Conservation (phyloP, 2,888 invertebrate species). For the Fabriciana adippe region DNA sequence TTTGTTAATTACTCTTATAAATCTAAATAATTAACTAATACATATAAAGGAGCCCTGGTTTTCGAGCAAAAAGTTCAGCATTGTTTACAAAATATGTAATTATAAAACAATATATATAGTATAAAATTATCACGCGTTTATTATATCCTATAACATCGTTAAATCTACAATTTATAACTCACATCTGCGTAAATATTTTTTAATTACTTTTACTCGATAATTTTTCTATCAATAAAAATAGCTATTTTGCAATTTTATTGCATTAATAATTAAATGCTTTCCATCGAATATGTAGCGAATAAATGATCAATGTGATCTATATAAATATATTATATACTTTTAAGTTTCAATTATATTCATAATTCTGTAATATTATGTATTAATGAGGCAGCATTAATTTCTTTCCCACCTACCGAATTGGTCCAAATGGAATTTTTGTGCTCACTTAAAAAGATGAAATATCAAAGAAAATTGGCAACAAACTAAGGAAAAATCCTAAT, state of each 20-base stretch:
- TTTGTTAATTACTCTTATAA: slow-evolving; percentile 49
- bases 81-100: slow-evolving; percentile 48
- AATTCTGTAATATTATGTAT: slow-evolving; percentile 2
- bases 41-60: slow-evolving; percentile 58
- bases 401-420: slow-evolving; percentile 24
- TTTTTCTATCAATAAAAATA: slow-evolving; percentile 13
- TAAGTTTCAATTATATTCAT: slow-evolving; percentile 15
- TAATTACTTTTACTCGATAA: slow-evolving; percentile 21
- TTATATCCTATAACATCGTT: slow-evolving; percentile 40
- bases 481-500: slow-evolving; percentile 13
- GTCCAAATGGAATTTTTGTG: slow-evolving; percentile 30
- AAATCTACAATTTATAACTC: slow-evolving; percentile 34
- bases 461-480: background rate
- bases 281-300: background rate
- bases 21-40: slow-evolving; percentile 57
- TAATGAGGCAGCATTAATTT: background rate
- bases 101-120: slow-evolving; percentile 56
- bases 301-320: no score
- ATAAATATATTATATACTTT: slow-evolving; percentile 1
- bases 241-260: slow-evolving; percentile 21
- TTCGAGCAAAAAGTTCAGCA: slow-evolving; percentile 75
- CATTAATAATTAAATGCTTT: slow-evolving; percentile 11
- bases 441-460: background rate
- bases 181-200: slow-evolving; percentile 17
- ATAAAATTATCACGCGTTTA: slow-evolving; percentile 54